A percentile compares a stretch with the other conserved stretches of the same genome.
phyloP scores from a whole-genome alignment of 1,140 invertebrate genomes.

The Bemisia tabaci region DNA sequence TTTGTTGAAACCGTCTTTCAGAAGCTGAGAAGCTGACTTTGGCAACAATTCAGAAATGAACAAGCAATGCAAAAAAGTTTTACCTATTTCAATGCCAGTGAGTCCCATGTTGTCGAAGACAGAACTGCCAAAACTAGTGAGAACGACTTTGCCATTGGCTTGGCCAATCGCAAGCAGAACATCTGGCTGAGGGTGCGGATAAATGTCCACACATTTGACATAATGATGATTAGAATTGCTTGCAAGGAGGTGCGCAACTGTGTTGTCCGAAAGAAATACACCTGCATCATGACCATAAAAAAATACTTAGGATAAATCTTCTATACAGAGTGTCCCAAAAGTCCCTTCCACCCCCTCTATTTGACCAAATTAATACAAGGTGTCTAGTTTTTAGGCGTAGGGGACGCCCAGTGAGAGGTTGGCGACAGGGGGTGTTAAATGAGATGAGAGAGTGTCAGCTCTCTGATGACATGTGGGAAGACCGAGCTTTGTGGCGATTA shows the following conservation, averaged over 20 bases:
- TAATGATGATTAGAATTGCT: slow-evolving; percentile 49
- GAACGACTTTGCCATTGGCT: slow-evolving; percentile 66
- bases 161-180: slow-evolving; percentile 71
- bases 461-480: too few relatives aligned
- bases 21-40: too few relatives aligned
- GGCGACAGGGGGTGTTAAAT: too few relatives aligned
- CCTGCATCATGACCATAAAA: slow-evolving; percentile 34
- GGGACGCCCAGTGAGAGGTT: too few relatives aligned
- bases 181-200: slow-evolving; percentile 52
- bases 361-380: slow-evolving; percentile 10
- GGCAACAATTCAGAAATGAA: too few relatives aligned
- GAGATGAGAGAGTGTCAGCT: too few relatives aligned
- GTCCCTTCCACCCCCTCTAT: too few relatives aligned
- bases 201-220: slow-evolving; percentile 64
- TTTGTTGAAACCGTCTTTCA: too few relatives aligned
- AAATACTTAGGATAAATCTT: slow-evolving; percentile 15
- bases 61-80: too few relatives aligned
- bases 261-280: slow-evolving; percentile 48
- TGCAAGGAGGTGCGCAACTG: slow-evolving; percentile 48
- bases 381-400: neutral
- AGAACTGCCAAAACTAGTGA: slow-evolving; percentile 62
- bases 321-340: neutral
- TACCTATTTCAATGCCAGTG: slow-evolving; percentile 63
- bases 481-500: too few relatives aligned
- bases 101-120: slow-evolving; percentile 48